Conservation (phyloP, 1,140 invertebrate species). For the Ostrea edulis region DNA sequence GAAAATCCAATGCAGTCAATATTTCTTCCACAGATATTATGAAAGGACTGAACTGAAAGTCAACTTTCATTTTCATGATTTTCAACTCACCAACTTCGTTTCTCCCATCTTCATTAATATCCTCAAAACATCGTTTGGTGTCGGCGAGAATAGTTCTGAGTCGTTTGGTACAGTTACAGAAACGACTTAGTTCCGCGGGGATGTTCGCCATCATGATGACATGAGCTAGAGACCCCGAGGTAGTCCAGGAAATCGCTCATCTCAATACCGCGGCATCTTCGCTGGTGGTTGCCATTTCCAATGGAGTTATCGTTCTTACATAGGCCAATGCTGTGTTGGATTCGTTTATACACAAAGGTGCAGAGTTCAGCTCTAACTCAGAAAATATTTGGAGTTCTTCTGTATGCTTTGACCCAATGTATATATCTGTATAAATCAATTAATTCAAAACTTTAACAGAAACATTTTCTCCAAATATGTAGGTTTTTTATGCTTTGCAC, state of each 20-base stretch:
- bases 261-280: background rate
- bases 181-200: constrained; percentile 57
- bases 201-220: constrained; percentile 50
- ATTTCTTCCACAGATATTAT: no score
- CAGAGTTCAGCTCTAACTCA: background rate
- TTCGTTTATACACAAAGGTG: background rate
- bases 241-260: constrained; percentile 8
- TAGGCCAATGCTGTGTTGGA: background rate
- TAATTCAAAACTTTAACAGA: background rate
- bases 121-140: constrained; percentile 65
- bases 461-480: background rate
- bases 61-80: background rate
- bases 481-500: background rate
- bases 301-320: background rate
- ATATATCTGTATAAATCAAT: background rate
- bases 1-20: no score
- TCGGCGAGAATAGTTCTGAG: constrained; percentile 61
- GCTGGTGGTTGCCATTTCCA: background rate
- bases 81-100: constrained; percentile 61
- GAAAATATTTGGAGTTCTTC: background rate
- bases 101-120: constrained; percentile 62
- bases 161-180: constrained; percentile 59
- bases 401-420: background rate
- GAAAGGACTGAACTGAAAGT: no score
- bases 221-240: background rate